These are phyloP conservation scores for Lasioglossum villosulum DNA, from an alignment of 2,888 invertebrate genomes.

Conservation along the genomic window DNA sequence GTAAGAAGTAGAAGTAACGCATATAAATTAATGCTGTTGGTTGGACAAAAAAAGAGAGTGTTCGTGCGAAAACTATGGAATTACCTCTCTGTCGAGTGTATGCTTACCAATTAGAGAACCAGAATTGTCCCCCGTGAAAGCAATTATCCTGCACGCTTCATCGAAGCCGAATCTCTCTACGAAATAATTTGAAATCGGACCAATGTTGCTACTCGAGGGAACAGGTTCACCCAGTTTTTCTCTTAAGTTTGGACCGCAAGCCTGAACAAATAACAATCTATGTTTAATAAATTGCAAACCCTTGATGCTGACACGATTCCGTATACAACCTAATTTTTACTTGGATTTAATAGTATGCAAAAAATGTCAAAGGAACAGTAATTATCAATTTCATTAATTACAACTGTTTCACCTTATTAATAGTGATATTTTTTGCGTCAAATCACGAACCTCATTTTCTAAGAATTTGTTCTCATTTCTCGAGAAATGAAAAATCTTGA, in stretches of 20 bases:
- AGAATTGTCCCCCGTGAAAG: constrained; percentile 98
- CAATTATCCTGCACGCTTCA: constrained; percentile 91
- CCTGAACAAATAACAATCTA: constrained; percentile 84
- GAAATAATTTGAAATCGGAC: constrained; percentile 91
- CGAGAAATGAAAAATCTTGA: too few relatives aligned
- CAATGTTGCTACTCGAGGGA: constrained; percentile 89
- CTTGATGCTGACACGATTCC: background rate
- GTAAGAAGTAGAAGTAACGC: constrained; percentile 24
- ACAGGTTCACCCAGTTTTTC: constrained; percentile 91
- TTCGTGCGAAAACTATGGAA: background rate
- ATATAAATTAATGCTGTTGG: constrained; percentile 35
- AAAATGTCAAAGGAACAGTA: background rate
- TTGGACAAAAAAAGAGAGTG: background rate
- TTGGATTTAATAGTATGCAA: background rate
- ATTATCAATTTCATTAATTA: background rate
- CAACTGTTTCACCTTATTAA: background rate
- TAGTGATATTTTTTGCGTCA: background rate
- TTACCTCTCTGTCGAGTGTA: background rate
- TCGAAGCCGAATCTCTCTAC: constrained; percentile 94
- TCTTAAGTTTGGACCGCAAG: constrained; percentile 90
- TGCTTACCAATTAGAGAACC: constrained; percentile 91
- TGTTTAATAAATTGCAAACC: background rate
- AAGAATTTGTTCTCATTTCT: too few relatives aligned
- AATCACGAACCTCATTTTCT: background rate
- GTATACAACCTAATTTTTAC: background rate